Evolutionary conservation across 1,140 invertebrate species (phyloP).

Genomic region (Hyles euphorbiae): DNA sequence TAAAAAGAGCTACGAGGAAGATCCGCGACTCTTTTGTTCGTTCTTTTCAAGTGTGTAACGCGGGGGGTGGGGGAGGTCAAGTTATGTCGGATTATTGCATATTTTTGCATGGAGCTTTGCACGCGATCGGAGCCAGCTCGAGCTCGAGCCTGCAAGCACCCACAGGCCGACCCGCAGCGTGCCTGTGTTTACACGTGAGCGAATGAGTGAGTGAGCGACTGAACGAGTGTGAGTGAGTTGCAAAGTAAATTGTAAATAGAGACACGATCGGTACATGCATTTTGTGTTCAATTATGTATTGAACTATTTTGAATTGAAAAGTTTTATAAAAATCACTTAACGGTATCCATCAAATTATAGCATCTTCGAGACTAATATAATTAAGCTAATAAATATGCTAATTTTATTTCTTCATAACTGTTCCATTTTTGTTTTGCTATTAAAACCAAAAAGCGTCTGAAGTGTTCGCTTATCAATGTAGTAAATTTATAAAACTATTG

Average conservation of each 20-base stretch:
- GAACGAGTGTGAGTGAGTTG: no score
- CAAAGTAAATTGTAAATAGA: no score
- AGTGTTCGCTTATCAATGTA: not conserved
- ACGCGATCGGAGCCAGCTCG: conserved; percentile 50
- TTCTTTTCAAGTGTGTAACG: conserved; percentile 33
- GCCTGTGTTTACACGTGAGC: conserved; percentile 4
- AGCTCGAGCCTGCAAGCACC: conserved; percentile 53
- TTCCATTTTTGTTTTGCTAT: not conserved
- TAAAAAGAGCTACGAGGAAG: conserved; percentile 48
- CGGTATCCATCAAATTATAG: no score
- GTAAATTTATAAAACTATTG: not conserved
- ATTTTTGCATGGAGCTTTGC: conserved; percentile 68
- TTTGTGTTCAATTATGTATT: no score
- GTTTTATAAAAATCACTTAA: no score
- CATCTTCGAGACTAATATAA: no score
- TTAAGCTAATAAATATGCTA: no score
- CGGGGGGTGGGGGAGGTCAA: conserved; percentile 45
- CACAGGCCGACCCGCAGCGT: conserved; percentile 32
- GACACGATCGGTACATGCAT: no score
- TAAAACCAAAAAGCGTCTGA: not conserved
- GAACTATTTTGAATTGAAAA: no score
- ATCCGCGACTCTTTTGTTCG: conserved; percentile 29
- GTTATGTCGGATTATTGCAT: conserved; percentile 59
- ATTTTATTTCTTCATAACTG: no score
- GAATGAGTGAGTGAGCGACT: not conserved